phyloP scores from a whole-genome alignment of 2,797 vertebrate species.

The Toxotes lorentzi region DNA sequence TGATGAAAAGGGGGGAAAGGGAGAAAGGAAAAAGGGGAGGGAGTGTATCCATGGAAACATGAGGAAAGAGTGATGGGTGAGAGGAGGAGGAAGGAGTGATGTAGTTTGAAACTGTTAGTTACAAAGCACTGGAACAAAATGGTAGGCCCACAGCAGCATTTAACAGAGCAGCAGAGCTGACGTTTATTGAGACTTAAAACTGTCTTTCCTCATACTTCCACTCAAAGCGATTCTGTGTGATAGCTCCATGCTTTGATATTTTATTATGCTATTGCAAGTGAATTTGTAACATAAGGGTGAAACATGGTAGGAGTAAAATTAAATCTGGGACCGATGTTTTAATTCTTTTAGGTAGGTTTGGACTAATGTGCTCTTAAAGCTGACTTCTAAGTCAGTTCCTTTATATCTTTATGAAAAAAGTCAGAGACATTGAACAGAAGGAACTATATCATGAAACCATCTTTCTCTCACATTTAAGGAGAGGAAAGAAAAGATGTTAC shows the following conservation, averaged over 20 bases:
- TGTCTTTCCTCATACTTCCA: slow-evolving; percentile 23
- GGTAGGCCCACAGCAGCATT: slow-evolving; percentile 42
- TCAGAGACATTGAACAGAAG: neutral
- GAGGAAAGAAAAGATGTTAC: slow-evolving; percentile 11
- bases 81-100: slow-evolving; percentile 42
- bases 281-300: slow-evolving; percentile 26
- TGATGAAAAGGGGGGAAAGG: slow-evolving; percentile 34
- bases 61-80: slow-evolving; percentile 55
- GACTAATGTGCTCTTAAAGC: slow-evolving; percentile 10
- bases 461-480: slow-evolving; percentile 5
- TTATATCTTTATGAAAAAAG: neutral
- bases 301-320: slow-evolving; percentile 22
- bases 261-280: slow-evolving; percentile 8
- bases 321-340: slow-evolving; percentile 3
- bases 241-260: neutral
- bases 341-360: neutral
- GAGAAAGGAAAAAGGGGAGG: slow-evolving; percentile 10
- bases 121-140: slow-evolving; percentile 55
- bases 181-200: slow-evolving; percentile 18
- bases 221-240: slow-evolving; percentile 20
- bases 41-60: slow-evolving; percentile 71
- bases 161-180: slow-evolving; percentile 19
- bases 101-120: slow-evolving; percentile 56
- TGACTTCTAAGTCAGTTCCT: neutral
- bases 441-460: neutral